Conservation (phyloP, 1,140 invertebrate species). For the Cydia splendana region DNA sequence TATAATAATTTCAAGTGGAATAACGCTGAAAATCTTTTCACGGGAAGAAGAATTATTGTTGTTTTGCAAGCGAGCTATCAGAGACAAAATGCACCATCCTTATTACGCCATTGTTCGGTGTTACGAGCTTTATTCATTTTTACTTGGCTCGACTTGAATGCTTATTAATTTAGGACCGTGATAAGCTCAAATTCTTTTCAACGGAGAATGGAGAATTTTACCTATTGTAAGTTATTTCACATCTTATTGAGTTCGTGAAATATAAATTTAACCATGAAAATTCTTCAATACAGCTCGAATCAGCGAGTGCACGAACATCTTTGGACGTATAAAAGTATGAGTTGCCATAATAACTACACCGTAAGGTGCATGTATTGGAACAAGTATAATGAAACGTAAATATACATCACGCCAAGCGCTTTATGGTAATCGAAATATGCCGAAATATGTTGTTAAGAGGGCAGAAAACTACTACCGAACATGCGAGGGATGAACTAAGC, state of each 20-base stretch:
- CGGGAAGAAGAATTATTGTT: conserved; percentile 78
- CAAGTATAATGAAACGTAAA: conserved; percentile 56
- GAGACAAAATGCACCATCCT: conserved; percentile 78
- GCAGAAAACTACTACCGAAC: conserved; percentile 72
- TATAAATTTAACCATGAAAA: conserved; percentile 33
- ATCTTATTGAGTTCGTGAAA: conserved; percentile 58
- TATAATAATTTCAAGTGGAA: conserved; percentile 80
- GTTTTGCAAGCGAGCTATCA: conserved; percentile 77
- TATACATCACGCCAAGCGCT: conserved; percentile 74
- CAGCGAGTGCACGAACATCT: conserved; percentile 23
- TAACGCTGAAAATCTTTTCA: conserved; percentile 80
- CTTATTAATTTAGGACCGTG: conserved; percentile 79
- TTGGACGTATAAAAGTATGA: conserved; percentile 26
- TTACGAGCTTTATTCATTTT: conserved; percentile 79
- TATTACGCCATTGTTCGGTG: conserved; percentile 77
- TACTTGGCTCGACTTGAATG: conserved; percentile 79
- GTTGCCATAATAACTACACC: conserved; percentile 33
- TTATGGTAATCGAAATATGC: conserved; percentile 80
- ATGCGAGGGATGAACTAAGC: conserved; percentile 74
- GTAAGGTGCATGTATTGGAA: conserved; percentile 50
- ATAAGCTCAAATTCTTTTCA: conserved; percentile 78
- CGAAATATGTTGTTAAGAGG: conserved; percentile 78
- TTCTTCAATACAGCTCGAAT: conserved; percentile 14
- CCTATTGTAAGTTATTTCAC: conserved; percentile 74
- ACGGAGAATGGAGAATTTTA: conserved; percentile 73